Evolutionary conservation across 2,113 vertebrate genomes (phyloP), one percentile per base, ranked within the genome.

Genomic region (Bambusicola thoracicus): DNA sequence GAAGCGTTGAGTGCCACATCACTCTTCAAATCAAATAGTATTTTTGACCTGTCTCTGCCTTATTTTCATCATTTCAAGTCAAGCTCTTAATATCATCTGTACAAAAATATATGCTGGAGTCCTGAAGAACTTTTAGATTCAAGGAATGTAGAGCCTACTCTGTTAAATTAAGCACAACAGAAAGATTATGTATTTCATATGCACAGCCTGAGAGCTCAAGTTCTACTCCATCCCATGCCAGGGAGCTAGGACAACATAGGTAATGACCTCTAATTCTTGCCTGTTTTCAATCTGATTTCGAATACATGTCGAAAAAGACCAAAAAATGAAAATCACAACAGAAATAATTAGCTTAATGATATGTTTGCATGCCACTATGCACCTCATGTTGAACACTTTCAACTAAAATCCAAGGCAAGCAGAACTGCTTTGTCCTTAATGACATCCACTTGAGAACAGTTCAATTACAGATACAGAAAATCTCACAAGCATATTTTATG

Each of bases 241-340:
- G 13, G 21, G 10, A 72, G 11, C 29, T 65, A 38, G 2, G 89
- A 34, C 16, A 75, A 18, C 0, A 0, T 67, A 32, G 5, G 6
- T 10, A 2, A 70, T 55, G 27, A 82, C 27, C 22, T 43, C 25
- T 34, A 81, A 77, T 38, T 69, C 72, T 79, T 65, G 34, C 13
- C 51, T 65, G 41, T 34, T 79, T 36, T 79, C 22, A 73, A 76
- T 2, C 11, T 51, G 34, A 66, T 46, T 73, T 46, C 65, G 82
- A 85, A 76, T 43, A 56, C 11, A 40, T 29, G 6, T 43, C 69
- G 67, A 61, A 48, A 87, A 92, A 77, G 16, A 8, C 38, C 34
- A 1, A 0, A 14, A 77, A 90, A 77, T 14, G 5, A 14, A 90
- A 92, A 80, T 34, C 14, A 46, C 29, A 12, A 29, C 18, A 85